These are phyloP conservation scores for Psophia crepitans DNA, from an alignment of 2,113 vertebrate species.

Conservation along the genomic window DNA sequence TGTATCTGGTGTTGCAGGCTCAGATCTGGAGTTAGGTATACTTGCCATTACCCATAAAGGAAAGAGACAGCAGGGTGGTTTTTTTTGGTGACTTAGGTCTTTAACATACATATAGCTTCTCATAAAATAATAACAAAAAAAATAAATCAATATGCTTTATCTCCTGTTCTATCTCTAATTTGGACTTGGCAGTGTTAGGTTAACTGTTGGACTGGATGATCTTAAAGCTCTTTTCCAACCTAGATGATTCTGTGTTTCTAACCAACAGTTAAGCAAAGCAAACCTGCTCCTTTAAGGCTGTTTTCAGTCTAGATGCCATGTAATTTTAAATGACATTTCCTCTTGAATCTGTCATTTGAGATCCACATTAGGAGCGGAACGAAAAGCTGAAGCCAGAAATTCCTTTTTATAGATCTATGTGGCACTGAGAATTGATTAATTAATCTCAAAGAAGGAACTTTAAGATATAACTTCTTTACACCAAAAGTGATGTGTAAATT, in stretches of 20 bases:
- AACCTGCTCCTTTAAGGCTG: background rate
- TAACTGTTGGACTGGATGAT: too few species aligned
- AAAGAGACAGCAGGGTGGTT: background rate
- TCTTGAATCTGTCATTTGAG: background rate
- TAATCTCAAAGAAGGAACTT: background rate
- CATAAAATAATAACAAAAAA: background rate
- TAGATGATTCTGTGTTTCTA: too few species aligned
- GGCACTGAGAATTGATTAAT: background rate
- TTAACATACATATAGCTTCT: background rate
- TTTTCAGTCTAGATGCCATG: background rate
- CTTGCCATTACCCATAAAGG: background rate
- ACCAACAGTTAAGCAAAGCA: background rate
- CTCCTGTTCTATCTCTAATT: too few species aligned
- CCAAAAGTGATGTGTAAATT: background rate
- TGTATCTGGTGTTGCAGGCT: background rate
- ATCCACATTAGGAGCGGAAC: fast-evolving
- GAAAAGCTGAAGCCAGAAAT: background rate
- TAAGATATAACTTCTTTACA: background rate
- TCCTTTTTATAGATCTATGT: background rate
- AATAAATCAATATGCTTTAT: too few species aligned
- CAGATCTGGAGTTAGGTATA: background rate
- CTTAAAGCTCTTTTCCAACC: too few species aligned
- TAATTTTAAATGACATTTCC: background rate
- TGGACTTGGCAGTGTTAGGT: too few species aligned
- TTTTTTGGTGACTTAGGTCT: background rate